Evolutionary conservation across 2,888 invertebrate genomes (phyloP).

Genomic region (Nomada hirtipes): DNA sequence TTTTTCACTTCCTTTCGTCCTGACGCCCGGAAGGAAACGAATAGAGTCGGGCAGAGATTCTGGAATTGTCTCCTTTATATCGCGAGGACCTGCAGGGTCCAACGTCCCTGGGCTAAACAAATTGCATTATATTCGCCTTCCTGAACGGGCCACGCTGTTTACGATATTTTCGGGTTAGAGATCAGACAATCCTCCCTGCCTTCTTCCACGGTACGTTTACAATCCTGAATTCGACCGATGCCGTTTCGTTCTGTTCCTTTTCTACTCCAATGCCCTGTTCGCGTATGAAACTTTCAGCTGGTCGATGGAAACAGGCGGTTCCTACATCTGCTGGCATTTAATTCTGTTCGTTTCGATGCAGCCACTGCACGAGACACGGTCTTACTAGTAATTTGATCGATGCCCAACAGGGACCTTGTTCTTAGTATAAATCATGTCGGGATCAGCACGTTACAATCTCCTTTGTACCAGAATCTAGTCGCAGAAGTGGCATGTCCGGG

Average conservation of each 20-base stretch:
- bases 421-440: conserved; percentile 17
- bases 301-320: too few species aligned
- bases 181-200: conserved; percentile 37
- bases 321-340: not conserved
- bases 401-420: not conserved
- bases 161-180: conserved; percentile 49
- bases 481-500: conserved; percentile 54
- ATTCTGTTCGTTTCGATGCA: not conserved
- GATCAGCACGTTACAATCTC: conserved; percentile 17
- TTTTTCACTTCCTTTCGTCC: too few species aligned
- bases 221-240: conserved; percentile 47
- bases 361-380: not conserved
- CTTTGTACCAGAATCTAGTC: conserved; percentile 36
- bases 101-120: conserved; percentile 61
- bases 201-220: conserved; percentile 41
- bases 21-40: not conserved
- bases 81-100: conserved; percentile 56
- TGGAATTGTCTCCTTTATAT: conserved; percentile 73
- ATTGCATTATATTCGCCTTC: conserved; percentile 65
- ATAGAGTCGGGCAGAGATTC: not conserved
- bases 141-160: conserved; percentile 27
- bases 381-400: not conserved
- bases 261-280: not conserved
- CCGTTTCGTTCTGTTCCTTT: not conserved
- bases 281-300: not conserved